Base-by-base conservation (phyloP, 2,113 vertebrate species). In the Takifugu bimaculatus region DNA sequence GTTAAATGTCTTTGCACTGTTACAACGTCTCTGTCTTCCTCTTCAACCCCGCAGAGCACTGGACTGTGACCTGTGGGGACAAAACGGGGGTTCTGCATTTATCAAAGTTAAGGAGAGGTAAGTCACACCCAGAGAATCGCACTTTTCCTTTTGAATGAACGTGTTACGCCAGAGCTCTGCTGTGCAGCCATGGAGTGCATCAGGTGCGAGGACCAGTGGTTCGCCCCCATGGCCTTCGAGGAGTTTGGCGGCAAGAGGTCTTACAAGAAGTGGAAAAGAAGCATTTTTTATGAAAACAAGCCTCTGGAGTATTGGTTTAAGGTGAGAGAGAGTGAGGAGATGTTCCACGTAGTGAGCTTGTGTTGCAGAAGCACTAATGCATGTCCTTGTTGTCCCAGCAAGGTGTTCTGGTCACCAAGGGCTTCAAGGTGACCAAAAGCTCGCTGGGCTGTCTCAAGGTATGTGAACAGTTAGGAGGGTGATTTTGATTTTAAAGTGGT, bases 21-120 rank as follows among this genome's bases (percentile, higher is more conserved):
- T 32, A 6, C 5, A 3, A 32, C 29, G 7, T 39, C 35, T 39
- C 35, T 39, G 35, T 39, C 7, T 39, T 6, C 11, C 7, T 39
- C 7, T 39, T 39, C 7, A 39, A 9, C 35, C 35, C 7, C 11
- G 7, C 11, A 39, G 35, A 10, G 11, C 35, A 10, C 35, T 39
- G 35, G 15, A 50, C 15, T 52, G 85, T 87, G 6, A 79, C 61
- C 6, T 88, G 87, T 78, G 87, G 75, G 60, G n/a, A 15, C 63
- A 84, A 79, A 78, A 13, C 26, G 1, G 87, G 87, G 4, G 0
- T 14, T 26, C 61, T 88, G 49, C 5, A 83, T 50, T 2, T 39
- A 53, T n/a, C 60, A 1, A 85, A 57, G 35, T 68, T 74, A 10
- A 1, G 4, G 2, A 65, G 28, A 13, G 20, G 87, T 4, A 0